phyloP scores from a whole-genome alignment of 2,888 invertebrate species.

The Thymelicus acteon region DNA sequence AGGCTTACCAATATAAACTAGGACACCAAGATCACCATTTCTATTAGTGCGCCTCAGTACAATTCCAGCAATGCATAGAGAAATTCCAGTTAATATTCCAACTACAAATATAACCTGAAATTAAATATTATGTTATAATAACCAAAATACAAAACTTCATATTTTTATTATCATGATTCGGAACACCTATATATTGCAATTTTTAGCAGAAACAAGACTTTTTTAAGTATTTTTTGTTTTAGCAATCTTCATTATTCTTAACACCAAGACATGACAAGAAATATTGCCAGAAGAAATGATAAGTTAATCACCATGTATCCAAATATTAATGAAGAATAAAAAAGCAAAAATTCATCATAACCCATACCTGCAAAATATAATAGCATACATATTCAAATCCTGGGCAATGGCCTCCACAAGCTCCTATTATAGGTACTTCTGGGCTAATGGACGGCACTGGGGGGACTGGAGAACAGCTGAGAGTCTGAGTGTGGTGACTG shows the following conservation, averaged over 20 bases:
- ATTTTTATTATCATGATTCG: no score
- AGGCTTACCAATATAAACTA: constrained; percentile 86
- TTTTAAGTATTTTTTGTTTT: no score
- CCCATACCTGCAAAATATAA: constrained; percentile 86
- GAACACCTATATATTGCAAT: no score
- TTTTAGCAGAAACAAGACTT: no score
- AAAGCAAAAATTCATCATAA: neutral
- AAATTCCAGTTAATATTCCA: constrained; percentile 87
- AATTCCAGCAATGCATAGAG: constrained; percentile 87
- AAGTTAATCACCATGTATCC: no score
- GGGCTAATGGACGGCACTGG: constrained; percentile 71
- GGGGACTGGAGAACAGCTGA: constrained; percentile 64
- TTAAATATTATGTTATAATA: neutral
- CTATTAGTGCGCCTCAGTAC: constrained; percentile 86
- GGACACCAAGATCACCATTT: constrained; percentile 87
- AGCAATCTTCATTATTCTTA: no score
- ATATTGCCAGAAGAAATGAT: no score
- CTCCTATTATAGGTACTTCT: constrained; percentile 85
- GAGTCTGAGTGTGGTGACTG: constrained; percentile 51
- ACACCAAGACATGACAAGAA: no score
- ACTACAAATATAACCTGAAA: constrained; percentile 87
- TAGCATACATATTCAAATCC: constrained; percentile 90
- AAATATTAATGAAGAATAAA: no score
- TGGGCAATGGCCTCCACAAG: constrained; percentile 88
- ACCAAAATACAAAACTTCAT: no score